Conservation (phyloP, 2,888 invertebrate genomes). For the Slavum lentiscoides region DNA sequence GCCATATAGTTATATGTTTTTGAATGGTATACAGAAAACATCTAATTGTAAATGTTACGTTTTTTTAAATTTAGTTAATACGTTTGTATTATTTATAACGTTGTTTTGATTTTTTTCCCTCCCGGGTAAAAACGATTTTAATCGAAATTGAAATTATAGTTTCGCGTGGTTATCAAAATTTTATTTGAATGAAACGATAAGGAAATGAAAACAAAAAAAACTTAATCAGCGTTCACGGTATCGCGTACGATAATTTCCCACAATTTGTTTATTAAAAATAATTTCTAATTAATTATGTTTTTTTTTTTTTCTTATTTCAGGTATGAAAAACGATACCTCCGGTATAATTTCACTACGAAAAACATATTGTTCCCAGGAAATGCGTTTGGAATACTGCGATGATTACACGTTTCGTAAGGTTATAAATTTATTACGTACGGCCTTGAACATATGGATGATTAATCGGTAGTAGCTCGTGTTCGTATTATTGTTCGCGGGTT, state of each 20-base stretch:
- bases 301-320: slow-evolving; percentile 9
- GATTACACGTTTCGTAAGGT: slow-evolving; percentile 12
- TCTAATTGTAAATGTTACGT: background rate
- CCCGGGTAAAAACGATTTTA: background rate
- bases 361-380: slow-evolving; percentile 19
- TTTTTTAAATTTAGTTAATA: background rate
- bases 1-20: background rate
- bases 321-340: slow-evolving; percentile 7
- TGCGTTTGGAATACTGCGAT: background rate
- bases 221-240: background rate
- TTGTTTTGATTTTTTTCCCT: background rate
- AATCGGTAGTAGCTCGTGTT: background rate
- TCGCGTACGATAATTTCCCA: background rate
- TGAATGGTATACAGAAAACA: background rate
- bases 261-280: background rate
- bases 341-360: background rate
- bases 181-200: background rate
- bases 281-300: background rate
- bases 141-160: background rate
- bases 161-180: background rate
- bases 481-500: background rate
- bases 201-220: background rate
- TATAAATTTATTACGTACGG: background rate
- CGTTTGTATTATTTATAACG: no score
- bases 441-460: slow-evolving; percentile 24